These are phyloP conservation scores for Athene cunicularia DNA, from an alignment of 2,113 vertebrate species.

Conservation along the genomic window DNA sequence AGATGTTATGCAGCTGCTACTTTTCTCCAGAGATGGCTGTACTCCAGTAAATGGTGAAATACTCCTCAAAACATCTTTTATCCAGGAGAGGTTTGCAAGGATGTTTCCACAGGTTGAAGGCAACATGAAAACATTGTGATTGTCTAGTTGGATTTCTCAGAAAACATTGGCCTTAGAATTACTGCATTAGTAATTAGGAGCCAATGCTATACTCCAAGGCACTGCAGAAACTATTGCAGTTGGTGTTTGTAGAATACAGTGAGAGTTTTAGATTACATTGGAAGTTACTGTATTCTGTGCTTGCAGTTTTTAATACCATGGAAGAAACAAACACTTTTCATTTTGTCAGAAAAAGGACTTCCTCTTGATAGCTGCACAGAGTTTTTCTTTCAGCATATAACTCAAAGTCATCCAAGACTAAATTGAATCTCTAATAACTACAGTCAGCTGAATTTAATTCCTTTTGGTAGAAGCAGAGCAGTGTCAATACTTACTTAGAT, in stretches of 20 bases:
- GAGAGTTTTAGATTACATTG: not conserved
- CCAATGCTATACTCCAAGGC: not conserved
- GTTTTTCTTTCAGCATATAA: not conserved
- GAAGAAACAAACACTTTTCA: not conserved
- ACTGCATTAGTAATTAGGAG: not conserved
- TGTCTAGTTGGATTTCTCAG: not conserved
- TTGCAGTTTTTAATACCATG: not conserved
- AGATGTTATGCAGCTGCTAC: not conserved
- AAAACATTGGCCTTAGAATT: not conserved
- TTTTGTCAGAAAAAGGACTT: not conserved
- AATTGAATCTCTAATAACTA: conserved; percentile 2
- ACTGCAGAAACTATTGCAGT: not conserved
- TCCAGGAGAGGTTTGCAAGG: not conserved
- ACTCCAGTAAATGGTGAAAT: not conserved
- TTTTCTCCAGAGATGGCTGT: not conserved
- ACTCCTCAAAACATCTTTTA: not conserved
- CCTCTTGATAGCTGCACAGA: not conserved
- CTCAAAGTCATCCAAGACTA: not conserved
- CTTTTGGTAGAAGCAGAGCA: not conserved
- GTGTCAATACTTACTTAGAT: not conserved
- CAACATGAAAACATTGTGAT: not conserved
- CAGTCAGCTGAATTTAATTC: conserved; percentile 13
- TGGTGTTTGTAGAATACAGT: not conserved
- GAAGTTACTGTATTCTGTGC: not conserved
- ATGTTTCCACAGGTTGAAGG: not conserved